Evolutionary conservation across 2,888 invertebrate genomes (phyloP).

Genomic region (Acrobeloides nanus): DNA sequence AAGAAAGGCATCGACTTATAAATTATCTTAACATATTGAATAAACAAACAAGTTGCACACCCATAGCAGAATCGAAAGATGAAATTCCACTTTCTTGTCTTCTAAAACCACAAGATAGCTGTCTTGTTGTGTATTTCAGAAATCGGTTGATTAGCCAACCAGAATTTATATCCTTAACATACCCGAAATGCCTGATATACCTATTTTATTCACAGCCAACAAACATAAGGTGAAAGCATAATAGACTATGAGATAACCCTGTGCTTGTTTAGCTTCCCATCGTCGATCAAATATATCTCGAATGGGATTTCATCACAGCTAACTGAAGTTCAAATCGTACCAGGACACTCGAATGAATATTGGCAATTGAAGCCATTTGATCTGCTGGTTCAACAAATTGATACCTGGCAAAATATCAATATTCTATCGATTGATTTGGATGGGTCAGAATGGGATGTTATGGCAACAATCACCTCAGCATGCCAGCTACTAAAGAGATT

Average conservation of each 20-base stretch:
- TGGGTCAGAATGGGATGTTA: conserved; percentile 13
- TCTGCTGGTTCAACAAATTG: neutral
- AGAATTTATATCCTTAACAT: conserved; percentile 5
- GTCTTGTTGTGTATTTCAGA: conserved; percentile 5
- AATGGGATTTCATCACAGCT: conserved; percentile 6
- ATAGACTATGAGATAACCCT: neutral
- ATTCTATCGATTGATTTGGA: conserved; percentile 11
- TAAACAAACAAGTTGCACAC: neutral
- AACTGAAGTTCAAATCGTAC: neutral
- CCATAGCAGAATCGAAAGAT: neutral
- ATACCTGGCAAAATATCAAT: conserved; percentile 1
- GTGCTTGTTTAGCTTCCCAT: conserved; percentile 3
- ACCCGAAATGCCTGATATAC: neutral
- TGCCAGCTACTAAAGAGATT: conserved; percentile 2
- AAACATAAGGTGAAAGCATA: conserved; percentile 1
- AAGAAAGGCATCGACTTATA: conserved; percentile 14
- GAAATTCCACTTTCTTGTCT: conserved; percentile 1
- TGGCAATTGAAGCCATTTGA: conserved; percentile 8
- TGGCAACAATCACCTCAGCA: conserved; percentile 1
- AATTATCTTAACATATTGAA: conserved; percentile 3
- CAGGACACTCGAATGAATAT: neutral
- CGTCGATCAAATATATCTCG: conserved; percentile 2
- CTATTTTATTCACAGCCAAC: conserved; percentile 12
- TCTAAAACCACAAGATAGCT: neutral
- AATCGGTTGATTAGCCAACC: conserved; percentile 1